A percentile compares a stretch with the other conserved stretches of the same genome.
phyloP scores from a whole-genome alignment of 2,888 invertebrate genomes.

The Ptychoptera albimana region DNA sequence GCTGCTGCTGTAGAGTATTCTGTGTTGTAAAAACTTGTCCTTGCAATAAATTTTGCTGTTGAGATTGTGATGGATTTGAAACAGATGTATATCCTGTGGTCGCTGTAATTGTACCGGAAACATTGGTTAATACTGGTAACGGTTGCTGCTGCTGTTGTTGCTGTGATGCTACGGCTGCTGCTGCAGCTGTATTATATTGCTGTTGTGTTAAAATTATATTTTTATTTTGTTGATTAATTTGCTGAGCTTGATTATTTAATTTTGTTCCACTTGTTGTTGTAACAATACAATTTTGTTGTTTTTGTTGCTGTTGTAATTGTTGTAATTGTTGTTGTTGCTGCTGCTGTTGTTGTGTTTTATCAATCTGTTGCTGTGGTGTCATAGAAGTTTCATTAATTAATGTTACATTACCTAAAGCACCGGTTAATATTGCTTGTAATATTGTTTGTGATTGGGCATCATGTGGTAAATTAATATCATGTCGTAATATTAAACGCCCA shows the following conservation, averaged over 20 bases:
- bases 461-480: constrained; percentile 41
- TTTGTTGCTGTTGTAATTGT: not conserved
- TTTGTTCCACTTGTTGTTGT: too few species aligned
- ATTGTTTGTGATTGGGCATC: constrained; percentile 33
- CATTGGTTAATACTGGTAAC: not conserved
- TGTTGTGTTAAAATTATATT: not conserved
- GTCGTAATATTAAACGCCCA: constrained; percentile 44
- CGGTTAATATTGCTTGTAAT: constrained; percentile 28
- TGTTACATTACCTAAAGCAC: constrained; percentile 29
- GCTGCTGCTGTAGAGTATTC: too few species aligned
- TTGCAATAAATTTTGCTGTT: constrained; percentile 4
- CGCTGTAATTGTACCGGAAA: too few species aligned
- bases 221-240: too few species aligned
- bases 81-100: too few species aligned
- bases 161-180: constrained; percentile 6
- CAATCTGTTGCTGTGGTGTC: constrained; percentile 4
- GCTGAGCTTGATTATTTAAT: too few species aligned
- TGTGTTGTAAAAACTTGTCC: not conserved
- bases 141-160: constrained; percentile 6
- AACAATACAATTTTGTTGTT: too few species aligned
- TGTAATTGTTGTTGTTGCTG: constrained; percentile 10
- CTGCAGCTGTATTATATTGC: constrained; percentile 3
- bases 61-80: too few species aligned
- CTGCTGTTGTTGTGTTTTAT: constrained; percentile 7
- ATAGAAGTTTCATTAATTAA: constrained; percentile 27